phyloP scores from a whole-genome alignment of 2,113 vertebrate species.

The Ameiurus melas region DNA sequence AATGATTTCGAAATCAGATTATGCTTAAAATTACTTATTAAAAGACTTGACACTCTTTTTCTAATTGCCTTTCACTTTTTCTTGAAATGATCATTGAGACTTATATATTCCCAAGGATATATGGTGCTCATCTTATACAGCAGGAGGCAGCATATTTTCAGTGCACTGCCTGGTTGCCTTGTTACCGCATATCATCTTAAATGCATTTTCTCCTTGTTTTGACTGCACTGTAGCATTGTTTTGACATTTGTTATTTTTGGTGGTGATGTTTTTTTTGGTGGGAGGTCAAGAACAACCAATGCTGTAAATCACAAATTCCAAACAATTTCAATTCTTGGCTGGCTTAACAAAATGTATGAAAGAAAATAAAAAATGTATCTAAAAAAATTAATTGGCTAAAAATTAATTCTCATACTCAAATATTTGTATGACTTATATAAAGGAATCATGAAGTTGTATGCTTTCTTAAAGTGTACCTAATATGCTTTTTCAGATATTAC shows the following conservation, averaged over 20 bases:
- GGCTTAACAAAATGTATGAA: background rate
- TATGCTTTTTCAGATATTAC: too few species aligned
- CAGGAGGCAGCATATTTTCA: conserved; percentile 57
- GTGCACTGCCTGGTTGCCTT: conserved; percentile 54
- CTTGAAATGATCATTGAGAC: conserved; percentile 50
- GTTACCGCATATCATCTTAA: conserved; percentile 48
- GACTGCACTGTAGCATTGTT: conserved; percentile 23
- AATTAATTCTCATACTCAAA: background rate
- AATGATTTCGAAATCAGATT: conserved; percentile 19
- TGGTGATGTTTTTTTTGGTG: background rate
- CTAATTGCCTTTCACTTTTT: conserved; percentile 58
- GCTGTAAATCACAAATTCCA: background rate
- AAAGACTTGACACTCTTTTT: conserved; percentile 52
- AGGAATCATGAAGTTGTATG: background rate
- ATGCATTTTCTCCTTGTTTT: conserved; percentile 30
- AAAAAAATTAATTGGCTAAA: background rate
- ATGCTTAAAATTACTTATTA: conserved; percentile 46
- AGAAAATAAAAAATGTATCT: background rate
- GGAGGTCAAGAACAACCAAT: conserved; percentile 13
- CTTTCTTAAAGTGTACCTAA: background rate
- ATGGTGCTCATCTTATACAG: conserved; percentile 31
- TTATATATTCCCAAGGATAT: conserved; percentile 44
- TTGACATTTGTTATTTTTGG: conserved; percentile 41
- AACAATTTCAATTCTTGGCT: background rate
- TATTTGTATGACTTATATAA: background rate